Conservation (phyloP, 2,113 vertebrate species). For the Lontra canadensis region DNA sequence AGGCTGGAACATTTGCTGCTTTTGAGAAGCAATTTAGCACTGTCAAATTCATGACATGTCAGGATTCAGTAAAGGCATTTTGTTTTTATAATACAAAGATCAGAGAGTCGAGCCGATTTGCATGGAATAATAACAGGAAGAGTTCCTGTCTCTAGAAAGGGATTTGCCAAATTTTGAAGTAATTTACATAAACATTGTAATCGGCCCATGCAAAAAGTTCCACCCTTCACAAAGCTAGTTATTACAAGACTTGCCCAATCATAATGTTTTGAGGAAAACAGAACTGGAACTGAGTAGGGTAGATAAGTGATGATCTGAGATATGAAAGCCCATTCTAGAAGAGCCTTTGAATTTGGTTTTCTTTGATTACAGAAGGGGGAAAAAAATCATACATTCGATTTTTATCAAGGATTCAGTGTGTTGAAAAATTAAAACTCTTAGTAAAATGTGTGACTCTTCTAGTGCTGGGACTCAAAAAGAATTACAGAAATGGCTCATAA, state of each 20-base stretch:
- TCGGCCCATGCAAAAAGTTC: background rate
- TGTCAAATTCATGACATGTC: background rate
- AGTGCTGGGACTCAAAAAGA: background rate
- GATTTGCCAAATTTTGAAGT: background rate
- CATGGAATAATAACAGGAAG: constrained; percentile 59
- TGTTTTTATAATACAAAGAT: constrained; percentile 56
- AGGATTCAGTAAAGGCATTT: constrained; percentile 16
- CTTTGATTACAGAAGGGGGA: background rate
- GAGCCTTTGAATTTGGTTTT: background rate
- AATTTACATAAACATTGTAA: constrained; percentile 42
- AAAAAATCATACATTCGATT: background rate
- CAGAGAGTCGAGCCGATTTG: constrained; percentile 48
- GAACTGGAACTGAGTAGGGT: background rate
- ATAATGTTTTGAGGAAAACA: background rate
- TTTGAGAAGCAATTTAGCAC: constrained; percentile 49
- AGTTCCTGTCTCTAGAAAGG: constrained; percentile 45
- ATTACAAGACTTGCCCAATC: background rate
- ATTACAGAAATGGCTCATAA: background rate
- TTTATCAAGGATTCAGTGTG: background rate
- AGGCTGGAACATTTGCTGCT: constrained; percentile 24
- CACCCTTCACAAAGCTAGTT: background rate
- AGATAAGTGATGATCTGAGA: background rate
- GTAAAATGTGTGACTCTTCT: background rate
- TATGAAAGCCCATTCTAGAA: background rate
- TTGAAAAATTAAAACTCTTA: background rate